Evolutionary conservation across 1,140 invertebrate genomes (phyloP), one percentile per base, ranked within the genome.

Genomic region (Sipha flava): DNA sequence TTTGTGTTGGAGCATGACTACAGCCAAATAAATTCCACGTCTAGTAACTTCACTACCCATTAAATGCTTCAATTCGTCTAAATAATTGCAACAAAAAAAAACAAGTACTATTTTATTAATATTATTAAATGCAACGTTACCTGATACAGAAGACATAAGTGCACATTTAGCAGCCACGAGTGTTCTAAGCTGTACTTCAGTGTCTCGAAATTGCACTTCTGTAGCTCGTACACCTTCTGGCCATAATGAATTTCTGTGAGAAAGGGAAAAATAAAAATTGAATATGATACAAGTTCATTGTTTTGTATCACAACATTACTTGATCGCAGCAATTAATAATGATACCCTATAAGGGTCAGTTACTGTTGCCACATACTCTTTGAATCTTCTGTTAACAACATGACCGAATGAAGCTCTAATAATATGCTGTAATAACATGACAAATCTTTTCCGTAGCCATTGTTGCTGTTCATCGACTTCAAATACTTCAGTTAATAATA

Each of bases 401-500:
- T 95, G 93, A 18, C 94, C 93, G 85, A 93, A 91, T 88, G 93
- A 92, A 16, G 92, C 92, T 59, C 93, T 90, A 37, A 92, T 85
- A 40, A 91, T 90, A 85, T 95, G 92, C 16, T 93, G 86, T 23
- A 96, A 84, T 52, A 96, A 86, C 1, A 92, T 91, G 3, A 95
- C 91, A 82, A 97, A 92, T 75, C 93, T 88, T 75, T 94, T 86
- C 64, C 95, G 85, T 26, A 97, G 87, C 95, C 95, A 97, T 82
- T 95, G 93, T 86, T 95, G 95, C 82, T 93, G 89, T 54, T 91
- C 91, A 86, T 93, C 92, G 57, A 96, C 86, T 85, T 96, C 95
- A 87, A 97, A 97, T 4, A 97, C 92, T 88, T 97, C 95, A 84
- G 96, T 94, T 89, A 96, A 92, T 57, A 97, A 85, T 3, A 96